Percentiles rank a stretch among this genome's conserved stretches.
Evolutionary conservation across 2,797 vertebrate species (phyloP).

Genomic region (Tamandua tetradactyla): DNA sequence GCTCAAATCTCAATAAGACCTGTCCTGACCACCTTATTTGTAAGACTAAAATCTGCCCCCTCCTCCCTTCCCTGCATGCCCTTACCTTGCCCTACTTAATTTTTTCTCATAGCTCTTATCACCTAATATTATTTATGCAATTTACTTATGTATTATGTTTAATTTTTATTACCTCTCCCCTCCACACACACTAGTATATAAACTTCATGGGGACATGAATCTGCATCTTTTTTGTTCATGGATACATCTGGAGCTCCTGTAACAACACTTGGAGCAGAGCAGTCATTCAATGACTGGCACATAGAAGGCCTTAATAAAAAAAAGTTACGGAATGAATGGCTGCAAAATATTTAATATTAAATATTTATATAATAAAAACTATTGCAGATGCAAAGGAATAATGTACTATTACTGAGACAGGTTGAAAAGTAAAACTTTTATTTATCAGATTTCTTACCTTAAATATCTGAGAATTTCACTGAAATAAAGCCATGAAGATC

Average conservation of each 20-base stretch:
- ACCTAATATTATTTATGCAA: neutral
- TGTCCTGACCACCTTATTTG: neutral
- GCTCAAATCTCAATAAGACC: neutral
- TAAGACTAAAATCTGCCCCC: neutral
- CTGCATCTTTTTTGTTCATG: neutral
- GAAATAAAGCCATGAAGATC: slow-evolving; percentile 35
- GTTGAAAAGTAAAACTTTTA: neutral
- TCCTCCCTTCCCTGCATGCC: no score
- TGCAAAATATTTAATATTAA: neutral
- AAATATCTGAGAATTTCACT: slow-evolving; percentile 20
- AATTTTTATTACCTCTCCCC: neutral
- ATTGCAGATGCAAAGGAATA: slow-evolving; percentile 3
- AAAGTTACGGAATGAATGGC: neutral
- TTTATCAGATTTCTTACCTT: slow-evolving; percentile 11
- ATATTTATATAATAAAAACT: neutral
- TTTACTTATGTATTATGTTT: neutral
- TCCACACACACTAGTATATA: neutral
- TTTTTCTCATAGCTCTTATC: neutral
- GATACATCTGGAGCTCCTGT: neutral
- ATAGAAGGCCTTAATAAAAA: neutral
- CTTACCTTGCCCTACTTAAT: neutral
- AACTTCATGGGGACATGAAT: neutral
- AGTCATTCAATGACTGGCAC: neutral
- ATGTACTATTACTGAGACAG: neutral
- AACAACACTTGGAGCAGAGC: neutral